A percentile compares a stretch with the other conserved stretches of the same genome.
phyloP scores from a whole-genome alignment of 1,140 invertebrate species.

The Drosophila navojoa region DNA sequence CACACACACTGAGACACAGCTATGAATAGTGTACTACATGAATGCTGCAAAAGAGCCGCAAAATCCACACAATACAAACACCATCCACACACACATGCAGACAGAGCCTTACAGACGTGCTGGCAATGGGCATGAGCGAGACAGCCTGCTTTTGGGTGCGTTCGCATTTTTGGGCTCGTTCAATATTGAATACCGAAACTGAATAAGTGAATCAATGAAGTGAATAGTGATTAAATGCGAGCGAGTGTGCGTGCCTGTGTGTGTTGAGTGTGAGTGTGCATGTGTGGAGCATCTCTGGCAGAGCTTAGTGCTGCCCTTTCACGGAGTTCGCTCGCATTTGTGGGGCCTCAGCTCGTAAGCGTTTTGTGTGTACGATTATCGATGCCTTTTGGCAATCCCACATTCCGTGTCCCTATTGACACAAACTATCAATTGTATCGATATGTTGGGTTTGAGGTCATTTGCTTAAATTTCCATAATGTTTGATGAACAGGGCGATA shows the following conservation, averaged over 20 bases:
- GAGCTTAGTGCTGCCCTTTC: neutral
- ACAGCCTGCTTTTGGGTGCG: neutral
- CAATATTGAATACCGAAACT: constrained; percentile 47
- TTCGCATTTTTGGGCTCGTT: constrained; percentile 49
- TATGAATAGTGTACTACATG: neutral
- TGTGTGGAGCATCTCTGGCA: neutral
- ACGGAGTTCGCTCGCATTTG: neutral
- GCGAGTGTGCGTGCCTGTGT: constrained; percentile 3
- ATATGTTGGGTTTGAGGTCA: neutral
- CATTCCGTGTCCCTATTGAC: constrained; percentile 9
- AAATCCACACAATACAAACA: constrained; percentile 71
- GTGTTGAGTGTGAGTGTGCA: neutral
- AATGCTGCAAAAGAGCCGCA: constrained; percentile 57
- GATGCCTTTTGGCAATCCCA: constrained; percentile 28
- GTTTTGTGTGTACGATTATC: constrained; percentile 27
- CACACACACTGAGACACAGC: neutral
- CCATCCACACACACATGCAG: constrained; percentile 24
- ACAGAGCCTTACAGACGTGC: too few species aligned
- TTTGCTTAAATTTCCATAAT: constrained; percentile 12
- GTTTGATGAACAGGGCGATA: neutral
- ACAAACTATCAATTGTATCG: constrained; percentile 7
- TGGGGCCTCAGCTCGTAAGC: constrained; percentile 12
- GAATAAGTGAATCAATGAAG: constrained; percentile 74
- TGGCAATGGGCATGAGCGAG: constrained; percentile 1
- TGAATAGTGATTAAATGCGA: constrained; percentile 72